Conservation (phyloP, 1,140 invertebrate species). For the Carcinoscorpius rotundicauda region DNA sequence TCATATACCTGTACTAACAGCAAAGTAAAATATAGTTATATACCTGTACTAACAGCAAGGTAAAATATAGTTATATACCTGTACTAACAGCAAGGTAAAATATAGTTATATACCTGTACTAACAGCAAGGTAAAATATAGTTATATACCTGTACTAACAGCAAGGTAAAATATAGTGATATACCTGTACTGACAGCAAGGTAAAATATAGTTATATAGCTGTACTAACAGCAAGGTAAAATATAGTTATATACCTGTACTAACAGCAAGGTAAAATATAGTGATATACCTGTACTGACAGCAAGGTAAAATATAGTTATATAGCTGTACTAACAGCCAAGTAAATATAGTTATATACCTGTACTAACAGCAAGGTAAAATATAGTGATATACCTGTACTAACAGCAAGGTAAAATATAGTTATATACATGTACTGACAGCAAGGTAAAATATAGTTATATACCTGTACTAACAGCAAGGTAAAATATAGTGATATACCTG, state of each 20-base stretch:
- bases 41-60: constrained; percentile 29
- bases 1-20: constrained; percentile 22
- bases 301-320: constrained; percentile 27
- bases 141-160: constrained; percentile 22
- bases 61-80: constrained; percentile 20
- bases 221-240: constrained; percentile 32
- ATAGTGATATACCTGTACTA: constrained; percentile 16
- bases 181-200: constrained; percentile 28
- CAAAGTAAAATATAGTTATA: constrained; percentile 27
- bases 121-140: constrained; percentile 30
- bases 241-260: constrained; percentile 15
- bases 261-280: constrained; percentile 30
- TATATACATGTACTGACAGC: constrained; percentile 23
- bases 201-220: constrained; percentile 20
- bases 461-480: constrained; percentile 30
- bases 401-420: constrained; percentile 30
- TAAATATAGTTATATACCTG: constrained; percentile 20
- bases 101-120: constrained; percentile 15
- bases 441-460: constrained; percentile 27
- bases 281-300: constrained; percentile 22
- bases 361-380: constrained; percentile 32
- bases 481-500: constrained; percentile 11
- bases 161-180: constrained; percentile 27
- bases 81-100: constrained; percentile 32
- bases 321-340: constrained; percentile 28